A percentile compares a stretch with the other conserved stretches of the same genome.
phyloP scores from a whole-genome alignment of 2,797 vertebrate species.

The Craterocephalus amniculus region DNA sequence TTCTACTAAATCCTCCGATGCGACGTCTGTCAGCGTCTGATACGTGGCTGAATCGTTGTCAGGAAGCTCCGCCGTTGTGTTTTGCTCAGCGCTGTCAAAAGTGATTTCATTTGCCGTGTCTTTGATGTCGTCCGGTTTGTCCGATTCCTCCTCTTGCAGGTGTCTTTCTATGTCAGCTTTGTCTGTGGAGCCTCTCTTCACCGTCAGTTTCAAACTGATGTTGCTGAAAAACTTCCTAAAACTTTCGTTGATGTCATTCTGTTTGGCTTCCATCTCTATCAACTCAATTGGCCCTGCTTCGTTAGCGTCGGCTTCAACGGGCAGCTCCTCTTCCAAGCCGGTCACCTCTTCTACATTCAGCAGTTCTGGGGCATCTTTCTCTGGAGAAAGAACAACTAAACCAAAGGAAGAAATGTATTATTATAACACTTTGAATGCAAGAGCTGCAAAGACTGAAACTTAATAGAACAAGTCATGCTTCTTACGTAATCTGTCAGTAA shows the following conservation, averaged over 20 bases:
- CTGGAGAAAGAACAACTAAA: slow-evolving; percentile 74
- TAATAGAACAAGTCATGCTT: slow-evolving; percentile 11
- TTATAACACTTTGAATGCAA: slow-evolving; percentile 6
- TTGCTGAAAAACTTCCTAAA: slow-evolving; percentile 93
- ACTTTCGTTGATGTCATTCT: slow-evolving; percentile 85
- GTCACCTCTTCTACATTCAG: slow-evolving; percentile 58
- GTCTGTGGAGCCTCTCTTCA: slow-evolving; percentile 88
- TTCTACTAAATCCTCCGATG: slow-evolving; percentile 48
- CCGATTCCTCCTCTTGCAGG: slow-evolving; percentile 65
- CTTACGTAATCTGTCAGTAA: slow-evolving; percentile 1
- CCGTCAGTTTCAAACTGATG: slow-evolving; percentile 90
- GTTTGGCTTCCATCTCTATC: slow-evolving; percentile 74
- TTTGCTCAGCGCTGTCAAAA: slow-evolving; percentile 53
- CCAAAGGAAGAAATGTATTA: slow-evolving; percentile 58
- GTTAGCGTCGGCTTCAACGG: slow-evolving; percentile 49
- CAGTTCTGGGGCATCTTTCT: slow-evolving; percentile 72
- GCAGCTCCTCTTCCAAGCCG: slow-evolving; percentile 58
- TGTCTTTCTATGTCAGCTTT: slow-evolving; percentile 79
- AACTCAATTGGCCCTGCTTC: slow-evolving; percentile 69
- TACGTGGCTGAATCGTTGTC: slow-evolving; percentile 65
- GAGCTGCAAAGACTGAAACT: slow-evolving; percentile 16
- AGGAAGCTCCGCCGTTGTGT: slow-evolving; percentile 54
- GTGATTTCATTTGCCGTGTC: slow-evolving; percentile 36
- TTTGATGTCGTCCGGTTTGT: slow-evolving; percentile 49
- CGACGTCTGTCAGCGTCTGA: slow-evolving; percentile 56